These are phyloP conservation scores for Gobiocypris rarus DNA, from an alignment of 2,113 vertebrate species.

Conservation along the genomic window DNA sequence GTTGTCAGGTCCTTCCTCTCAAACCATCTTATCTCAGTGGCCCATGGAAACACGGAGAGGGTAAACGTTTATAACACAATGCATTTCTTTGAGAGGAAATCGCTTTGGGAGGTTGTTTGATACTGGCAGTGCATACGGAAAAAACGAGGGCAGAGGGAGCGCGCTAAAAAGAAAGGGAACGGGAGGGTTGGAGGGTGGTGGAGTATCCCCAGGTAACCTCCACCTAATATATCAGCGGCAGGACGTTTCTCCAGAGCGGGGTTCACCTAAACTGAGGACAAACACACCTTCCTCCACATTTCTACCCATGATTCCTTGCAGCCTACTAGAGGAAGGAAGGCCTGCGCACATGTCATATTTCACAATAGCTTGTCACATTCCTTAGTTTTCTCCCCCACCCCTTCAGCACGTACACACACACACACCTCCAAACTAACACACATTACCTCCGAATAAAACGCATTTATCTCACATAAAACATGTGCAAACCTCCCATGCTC, in stretches of 20 bases:
- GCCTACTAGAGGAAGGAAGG: conserved; percentile 51
- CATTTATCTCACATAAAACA: background rate
- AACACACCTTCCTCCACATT: background rate
- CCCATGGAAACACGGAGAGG: background rate
- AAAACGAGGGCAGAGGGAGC: background rate
- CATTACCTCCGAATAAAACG: too few relatives aligned
- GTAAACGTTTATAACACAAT: conserved; percentile 23
- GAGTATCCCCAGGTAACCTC: conserved; percentile 38
- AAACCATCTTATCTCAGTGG: conserved; percentile 31
- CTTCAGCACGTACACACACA: conserved; percentile 26
- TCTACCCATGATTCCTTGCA: conserved; percentile 33
- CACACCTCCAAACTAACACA: background rate
- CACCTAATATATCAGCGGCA: background rate
- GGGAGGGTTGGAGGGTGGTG: background rate
- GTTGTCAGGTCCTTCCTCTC: conserved; percentile 46
- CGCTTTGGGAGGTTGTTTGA: conserved; percentile 6
- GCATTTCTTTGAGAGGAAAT: conserved; percentile 35
- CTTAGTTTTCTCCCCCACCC: conserved; percentile 41
- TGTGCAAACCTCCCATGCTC: background rate
- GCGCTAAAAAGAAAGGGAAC: background rate
- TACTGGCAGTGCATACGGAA: conserved; percentile 28
- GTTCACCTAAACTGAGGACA: background rate
- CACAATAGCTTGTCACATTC: conserved; percentile 61
- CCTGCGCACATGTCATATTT: conserved; percentile 62
- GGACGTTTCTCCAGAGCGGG: background rate